Evolutionary conservation across 2,797 vertebrate genomes (phyloP).

Genomic region (Gallinago solitaria): DNA sequence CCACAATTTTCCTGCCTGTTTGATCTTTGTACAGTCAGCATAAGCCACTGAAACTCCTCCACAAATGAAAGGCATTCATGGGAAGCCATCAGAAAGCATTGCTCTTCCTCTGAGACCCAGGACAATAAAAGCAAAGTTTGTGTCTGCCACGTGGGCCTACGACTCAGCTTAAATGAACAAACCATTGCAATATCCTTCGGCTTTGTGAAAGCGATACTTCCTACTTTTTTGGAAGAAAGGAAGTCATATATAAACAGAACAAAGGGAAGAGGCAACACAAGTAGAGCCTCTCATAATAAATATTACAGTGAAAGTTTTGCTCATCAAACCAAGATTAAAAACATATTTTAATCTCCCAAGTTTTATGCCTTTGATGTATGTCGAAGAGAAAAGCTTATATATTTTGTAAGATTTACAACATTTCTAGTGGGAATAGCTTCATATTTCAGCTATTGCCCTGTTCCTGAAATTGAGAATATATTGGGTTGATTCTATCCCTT

Average conservation of each 20-base stretch:
- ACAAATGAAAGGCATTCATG: slow-evolving; percentile 63
- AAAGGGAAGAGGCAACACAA: slow-evolving; percentile 74
- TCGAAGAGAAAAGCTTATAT: slow-evolving; percentile 70
- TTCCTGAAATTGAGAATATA: slow-evolving; percentile 60
- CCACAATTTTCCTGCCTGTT: slow-evolving; percentile 58
- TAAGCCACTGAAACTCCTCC: slow-evolving; percentile 56
- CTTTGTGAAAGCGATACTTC: slow-evolving; percentile 73
- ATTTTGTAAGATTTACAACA: slow-evolving; percentile 71
- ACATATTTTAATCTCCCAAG: slow-evolving; percentile 77
- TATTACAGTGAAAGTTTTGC: slow-evolving; percentile 75
- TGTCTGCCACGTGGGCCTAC: slow-evolving; percentile 50
- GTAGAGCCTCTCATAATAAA: slow-evolving; percentile 72
- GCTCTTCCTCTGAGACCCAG: slow-evolving; percentile 36
- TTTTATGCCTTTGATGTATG: slow-evolving; percentile 75
- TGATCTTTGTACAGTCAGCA: slow-evolving; percentile 65
- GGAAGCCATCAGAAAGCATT: slow-evolving; percentile 59
- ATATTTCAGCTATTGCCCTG: slow-evolving; percentile 19
- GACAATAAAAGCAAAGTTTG: slow-evolving; percentile 67
- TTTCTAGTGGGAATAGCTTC: slow-evolving; percentile 66
- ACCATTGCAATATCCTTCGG: slow-evolving; percentile 32
- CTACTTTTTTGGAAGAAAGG: slow-evolving; percentile 70
- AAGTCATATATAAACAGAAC: slow-evolving; percentile 74
- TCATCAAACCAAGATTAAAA: slow-evolving; percentile 80
- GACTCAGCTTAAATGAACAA: slow-evolving; percentile 64
- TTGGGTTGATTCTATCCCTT: slow-evolving; percentile 41